A percentile compares a stretch with the other conserved stretches of the same genome.
These are phyloP conservation scores for Pseudocheirus occidentalis DNA, from an alignment of 2,797 vertebrate genomes.

Conservation along the genomic window DNA sequence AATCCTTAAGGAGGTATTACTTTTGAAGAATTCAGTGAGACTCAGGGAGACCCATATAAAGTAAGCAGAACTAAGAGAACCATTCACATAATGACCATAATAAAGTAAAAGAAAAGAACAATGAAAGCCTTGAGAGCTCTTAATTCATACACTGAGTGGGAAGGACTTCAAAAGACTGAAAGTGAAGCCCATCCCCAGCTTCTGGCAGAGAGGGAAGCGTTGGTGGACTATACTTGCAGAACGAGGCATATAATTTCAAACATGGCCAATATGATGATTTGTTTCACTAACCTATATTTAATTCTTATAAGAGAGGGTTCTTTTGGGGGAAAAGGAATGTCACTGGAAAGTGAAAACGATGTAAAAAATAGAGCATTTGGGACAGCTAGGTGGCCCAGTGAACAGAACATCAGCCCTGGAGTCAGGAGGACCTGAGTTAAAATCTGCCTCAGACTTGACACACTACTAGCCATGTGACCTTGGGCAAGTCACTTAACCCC, in stretches of 20 bases:
- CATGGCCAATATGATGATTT: not conserved
- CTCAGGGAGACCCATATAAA: not conserved
- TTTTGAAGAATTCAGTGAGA: not conserved
- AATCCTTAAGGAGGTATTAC: no score
- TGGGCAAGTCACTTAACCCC: no score
- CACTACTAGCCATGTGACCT: no score
- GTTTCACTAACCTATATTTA: not conserved
- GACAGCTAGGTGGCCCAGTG: no score
- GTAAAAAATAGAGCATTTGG: not conserved
- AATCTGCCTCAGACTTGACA: no score
- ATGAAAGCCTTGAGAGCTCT: not conserved
- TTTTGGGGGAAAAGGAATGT: not conserved
- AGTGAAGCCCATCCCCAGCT: not conserved
- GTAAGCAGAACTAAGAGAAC: not conserved
- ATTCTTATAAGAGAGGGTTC: not conserved
- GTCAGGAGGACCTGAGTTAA: no score
- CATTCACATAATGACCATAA: not conserved
- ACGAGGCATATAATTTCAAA: not conserved
- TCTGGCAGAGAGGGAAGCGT: not conserved
- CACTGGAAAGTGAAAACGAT: not conserved
- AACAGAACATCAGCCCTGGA: no score
- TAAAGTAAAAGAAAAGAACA: not conserved
- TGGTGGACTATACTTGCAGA: not conserved
- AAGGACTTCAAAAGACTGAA: not conserved
- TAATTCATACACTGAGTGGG: not conserved